Base-by-base conservation (phyloP, 1,140 invertebrate genomes). In the Physella acuta region DNA sequence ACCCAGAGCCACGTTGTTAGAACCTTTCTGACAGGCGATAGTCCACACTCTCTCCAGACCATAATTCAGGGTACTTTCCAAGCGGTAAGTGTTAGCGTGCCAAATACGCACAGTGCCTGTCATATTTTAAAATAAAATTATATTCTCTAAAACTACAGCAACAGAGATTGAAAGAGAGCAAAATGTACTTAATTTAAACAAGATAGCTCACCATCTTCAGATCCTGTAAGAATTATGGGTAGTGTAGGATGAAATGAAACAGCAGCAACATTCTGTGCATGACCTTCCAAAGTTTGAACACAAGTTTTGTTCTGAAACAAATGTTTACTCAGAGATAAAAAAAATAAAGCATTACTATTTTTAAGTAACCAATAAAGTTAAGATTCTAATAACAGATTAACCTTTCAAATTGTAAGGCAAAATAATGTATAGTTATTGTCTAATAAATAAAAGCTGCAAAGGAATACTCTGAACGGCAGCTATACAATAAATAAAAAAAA, bases 21-120 rank as follows among this genome's bases (percentile, higher is more conserved):
- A 97, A 14, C 96, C 95, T 78, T 93, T 92, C 86, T 96, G 90
- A 75, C 94, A 94, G n/a, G 91, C 90, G 77, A 99, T 97, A 0
- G 95, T 93, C 97, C 98, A 99, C 0, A 98, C 95, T 72, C 98
- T 87, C 81, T 99, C 98, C 75, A 99, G 91, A 0, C 97, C 97
- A 87, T 99, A 99, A 86, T 99, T 99, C 0, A 99, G 87, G 0
- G 95, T 98, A 16, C 92, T 96, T 85, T 99, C 97, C 28, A 99
- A 85, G 52, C 87, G 74, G 77, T 99, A 98, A 0, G 97, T 99
- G 75, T 97, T 97, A 0, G 96, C 93, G 84, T 99, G 97, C 97
- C 97, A 99, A 30, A 99, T 91, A 70, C 94, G 87, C 0, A 99
- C 93, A 39, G 94, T 96, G 34, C 93, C 86, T 87, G 70, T 11